These are phyloP conservation scores for Gymnopithys bicolor DNA, from an alignment of 2,797 vertebrate species.

Conservation along the genomic window DNA sequence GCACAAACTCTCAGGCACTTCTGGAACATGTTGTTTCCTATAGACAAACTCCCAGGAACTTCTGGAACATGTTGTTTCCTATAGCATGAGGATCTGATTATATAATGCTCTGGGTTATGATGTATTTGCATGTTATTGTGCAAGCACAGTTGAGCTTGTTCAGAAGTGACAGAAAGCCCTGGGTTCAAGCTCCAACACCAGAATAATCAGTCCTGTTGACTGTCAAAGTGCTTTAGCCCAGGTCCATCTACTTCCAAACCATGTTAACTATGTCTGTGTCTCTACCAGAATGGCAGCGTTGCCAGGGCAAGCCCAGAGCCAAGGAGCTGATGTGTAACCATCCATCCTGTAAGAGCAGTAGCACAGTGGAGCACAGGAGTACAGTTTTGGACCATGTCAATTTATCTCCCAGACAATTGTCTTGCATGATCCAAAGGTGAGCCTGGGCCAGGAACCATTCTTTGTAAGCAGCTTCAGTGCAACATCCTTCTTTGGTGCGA, in stretches of 20 bases:
- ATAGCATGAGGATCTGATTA: slow-evolving; percentile 25
- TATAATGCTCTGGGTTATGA: neutral
- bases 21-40: neutral
- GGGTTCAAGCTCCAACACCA: neutral
- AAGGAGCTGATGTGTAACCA: neutral
- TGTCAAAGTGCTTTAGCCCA: neutral
- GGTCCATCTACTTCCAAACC: neutral
- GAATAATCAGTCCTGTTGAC: neutral
- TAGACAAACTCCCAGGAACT: neutral
- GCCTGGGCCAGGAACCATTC: neutral
- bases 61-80: neutral
- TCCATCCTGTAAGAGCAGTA: neutral
- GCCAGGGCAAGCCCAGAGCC: neutral
- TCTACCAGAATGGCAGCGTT: rapidly evolving
- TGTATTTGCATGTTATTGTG: neutral
- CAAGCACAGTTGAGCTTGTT: neutral
- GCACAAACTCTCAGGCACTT: neutral
- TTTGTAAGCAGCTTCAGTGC: neutral
- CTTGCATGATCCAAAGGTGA: neutral
- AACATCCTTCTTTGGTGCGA: neutral
- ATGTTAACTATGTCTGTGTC: neutral
- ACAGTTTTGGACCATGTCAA: neutral
- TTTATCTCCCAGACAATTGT: neutral
- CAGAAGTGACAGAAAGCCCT: neutral
- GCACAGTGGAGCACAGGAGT: neutral